These are phyloP conservation scores for Atrichornis clamosus DNA, from an alignment of 2,113 vertebrate genomes.

Conservation along the genomic window DNA sequence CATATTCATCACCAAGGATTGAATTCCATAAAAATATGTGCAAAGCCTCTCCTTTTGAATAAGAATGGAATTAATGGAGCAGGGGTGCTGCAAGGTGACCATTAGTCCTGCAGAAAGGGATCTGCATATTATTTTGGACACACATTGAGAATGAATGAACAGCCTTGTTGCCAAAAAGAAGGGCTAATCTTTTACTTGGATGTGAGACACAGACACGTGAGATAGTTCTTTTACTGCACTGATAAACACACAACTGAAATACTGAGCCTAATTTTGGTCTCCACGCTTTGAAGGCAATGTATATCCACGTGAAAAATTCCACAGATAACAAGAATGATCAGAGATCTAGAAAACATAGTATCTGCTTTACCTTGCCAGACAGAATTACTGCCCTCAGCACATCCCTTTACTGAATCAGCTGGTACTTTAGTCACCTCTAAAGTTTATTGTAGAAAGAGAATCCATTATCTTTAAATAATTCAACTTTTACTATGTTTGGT, in stretches of 20 bases:
- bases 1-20: neutral
- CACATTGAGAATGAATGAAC: neutral
- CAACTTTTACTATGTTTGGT: constrained; percentile 15
- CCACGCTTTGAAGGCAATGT: neutral
- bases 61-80: neutral
- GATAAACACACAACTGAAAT: neutral
- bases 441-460: constrained; percentile 27
- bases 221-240: neutral
- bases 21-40: neutral
- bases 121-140: neutral
- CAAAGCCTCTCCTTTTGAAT: neutral
- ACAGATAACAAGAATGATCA: neutral
- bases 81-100: neutral
- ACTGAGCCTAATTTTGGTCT: fast-evolving
- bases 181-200: neutral
- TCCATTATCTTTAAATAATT: neutral
- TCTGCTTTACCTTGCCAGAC: neutral
- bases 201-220: neutral
- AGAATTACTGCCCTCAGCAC: constrained; percentile 18
- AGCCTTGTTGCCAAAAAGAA: neutral
- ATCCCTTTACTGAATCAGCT: constrained; percentile 49
- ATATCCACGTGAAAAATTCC: neutral
- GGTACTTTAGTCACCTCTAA: neutral
- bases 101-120: neutral
- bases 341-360: neutral